Evolutionary conservation across 2,113 vertebrate species (phyloP).

Genomic region (Bombycilla garrulus): DNA sequence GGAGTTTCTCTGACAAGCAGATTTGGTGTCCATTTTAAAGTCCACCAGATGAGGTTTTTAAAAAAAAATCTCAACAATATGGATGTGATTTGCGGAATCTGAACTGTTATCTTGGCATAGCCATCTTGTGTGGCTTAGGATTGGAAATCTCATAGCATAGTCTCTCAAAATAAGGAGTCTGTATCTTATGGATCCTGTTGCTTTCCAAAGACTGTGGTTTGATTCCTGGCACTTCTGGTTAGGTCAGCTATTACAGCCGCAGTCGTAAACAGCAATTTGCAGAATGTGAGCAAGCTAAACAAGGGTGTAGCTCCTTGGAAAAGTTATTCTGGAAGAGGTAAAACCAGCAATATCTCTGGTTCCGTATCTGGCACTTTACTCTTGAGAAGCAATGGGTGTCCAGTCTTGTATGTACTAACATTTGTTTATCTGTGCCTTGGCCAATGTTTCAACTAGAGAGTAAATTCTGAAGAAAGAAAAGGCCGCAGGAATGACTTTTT

Average conservation of each 20-base stretch:
- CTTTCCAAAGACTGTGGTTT: constrained; percentile 45
- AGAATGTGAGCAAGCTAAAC: constrained; percentile 35
- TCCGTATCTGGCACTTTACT: neutral
- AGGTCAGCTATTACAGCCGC: constrained; percentile 19
- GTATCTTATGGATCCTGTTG: neutral
- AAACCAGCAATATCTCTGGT: constrained; percentile 25
- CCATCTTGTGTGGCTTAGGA: neutral
- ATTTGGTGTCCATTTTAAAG: constrained; percentile 22
- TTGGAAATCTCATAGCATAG: neutral
- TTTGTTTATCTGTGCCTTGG: constrained; percentile 56
- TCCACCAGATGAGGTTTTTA: neutral
- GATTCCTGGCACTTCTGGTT: constrained; percentile 27
- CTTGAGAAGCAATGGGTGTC: neutral
- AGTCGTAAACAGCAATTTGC: constrained; percentile 54
- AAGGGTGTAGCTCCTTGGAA: constrained; percentile 60
- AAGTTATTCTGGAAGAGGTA: constrained; percentile 11
- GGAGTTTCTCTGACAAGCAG: constrained; percentile 1
- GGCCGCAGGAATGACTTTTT: neutral
- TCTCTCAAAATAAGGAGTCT: neutral
- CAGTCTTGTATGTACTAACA: neutral
- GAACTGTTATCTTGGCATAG: neutral
- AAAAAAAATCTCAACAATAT: neutral
- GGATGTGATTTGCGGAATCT: neutral
- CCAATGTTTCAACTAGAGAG: constrained; percentile 31
- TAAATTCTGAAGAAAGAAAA: constrained; percentile 33